These are phyloP conservation scores for Calvadosia cruxmelitensis DNA, from an alignment of 30 jellyfish, hydroid and myxozoan genomes.

Conservation along the genomic window DNA sequence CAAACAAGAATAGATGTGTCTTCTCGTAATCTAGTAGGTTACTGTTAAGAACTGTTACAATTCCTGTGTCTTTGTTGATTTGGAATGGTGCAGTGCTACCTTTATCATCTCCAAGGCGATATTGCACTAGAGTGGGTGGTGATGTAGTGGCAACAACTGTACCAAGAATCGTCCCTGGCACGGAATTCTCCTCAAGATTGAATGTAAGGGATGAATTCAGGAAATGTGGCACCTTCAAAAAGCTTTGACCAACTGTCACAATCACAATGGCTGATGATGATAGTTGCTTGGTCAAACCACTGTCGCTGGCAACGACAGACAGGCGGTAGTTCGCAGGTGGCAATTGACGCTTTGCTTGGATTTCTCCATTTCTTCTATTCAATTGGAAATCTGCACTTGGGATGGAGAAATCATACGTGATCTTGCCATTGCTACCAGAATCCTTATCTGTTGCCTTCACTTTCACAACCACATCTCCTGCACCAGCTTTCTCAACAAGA, in stretches of 20 bases:
- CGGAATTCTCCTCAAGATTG: slow-evolving; percentile 54
- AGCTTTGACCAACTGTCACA: slow-evolving; percentile 56
- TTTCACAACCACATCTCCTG: slow-evolving; percentile 3
- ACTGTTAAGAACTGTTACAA: slow-evolving; percentile 64
- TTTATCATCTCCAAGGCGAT: slow-evolving; percentile 16
- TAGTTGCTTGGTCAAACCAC: slow-evolving; percentile 22
- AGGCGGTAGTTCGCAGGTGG: slow-evolving; percentile 64
- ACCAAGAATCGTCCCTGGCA: slow-evolving; percentile 35
- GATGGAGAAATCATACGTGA: slow-evolving; percentile 41
- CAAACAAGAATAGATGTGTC: slow-evolving; percentile 35
- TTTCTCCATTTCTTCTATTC: slow-evolving; percentile 44
- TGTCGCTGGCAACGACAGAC: slow-evolving; percentile 62
- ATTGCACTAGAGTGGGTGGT: slow-evolving; percentile 21
- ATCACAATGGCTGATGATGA: slow-evolving; percentile 37
- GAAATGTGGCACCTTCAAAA: slow-evolving; percentile 29
- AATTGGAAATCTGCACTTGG: slow-evolving; percentile 33
- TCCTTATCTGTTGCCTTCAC: slow-evolving; percentile 84
- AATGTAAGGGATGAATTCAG: slow-evolving; percentile 55
- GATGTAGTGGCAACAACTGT: slow-evolving; percentile 58
- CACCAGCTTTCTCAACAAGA: slow-evolving; percentile 10
- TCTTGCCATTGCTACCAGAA: slow-evolving; percentile 58
- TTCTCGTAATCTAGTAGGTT: slow-evolving; percentile 63
- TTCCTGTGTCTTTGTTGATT: slow-evolving; percentile 45
- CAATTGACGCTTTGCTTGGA: slow-evolving; percentile 14
- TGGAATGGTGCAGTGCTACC: slow-evolving; percentile 23